Evolutionary conservation across 2,888 invertebrate species (phyloP), one percentile per base, ranked within the genome.

Genomic region (Orgyia antiqua): DNA sequence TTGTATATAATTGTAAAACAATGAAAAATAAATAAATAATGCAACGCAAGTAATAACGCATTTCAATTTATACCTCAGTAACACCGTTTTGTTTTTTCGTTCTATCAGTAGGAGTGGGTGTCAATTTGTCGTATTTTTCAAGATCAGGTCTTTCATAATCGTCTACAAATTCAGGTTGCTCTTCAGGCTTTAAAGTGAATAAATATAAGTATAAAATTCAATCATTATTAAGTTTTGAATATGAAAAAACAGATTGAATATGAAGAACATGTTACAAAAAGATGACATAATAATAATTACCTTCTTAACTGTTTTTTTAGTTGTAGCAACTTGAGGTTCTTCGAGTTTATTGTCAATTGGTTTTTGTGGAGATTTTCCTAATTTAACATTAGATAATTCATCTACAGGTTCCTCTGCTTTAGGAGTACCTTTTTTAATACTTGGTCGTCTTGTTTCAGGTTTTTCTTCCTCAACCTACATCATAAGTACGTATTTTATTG

Each of bases 121-220:
- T 73, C 21, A 87, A 40, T 69, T 89, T 89, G 58, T 92, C 90
- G 56, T 91, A 92, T 73, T 89, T 91, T 61, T 93, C 92, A 35
- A 93, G 79, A 13, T 89, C 90, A 0, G 93, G 90, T 42, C 92
- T 87, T 64, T 94, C 93, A 60, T 94, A 94, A 72, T 94, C 93
- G 21, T 91, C 91, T 32, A 89, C 80, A 29, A 87, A 83, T 42
- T 89, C 89, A 43, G 83, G 77, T 26, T 83, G 75, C 47, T 87
- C 87, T 41, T 62, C 73, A 23, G 74, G 77, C 79, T 82, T 71
- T 42, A 58, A 66, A 55, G 51, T 27, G 1, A 26, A 32, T 4
- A 11, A 13, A 24, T 2, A 17, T 13, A n/a, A 17, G 17, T 17
- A 17, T 5, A 5, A 5, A 17, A 5, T 17, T 17, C 4, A 7